Percentiles rank a stretch among this genome's conserved stretches.
Evolutionary conservation across 2,797 vertebrate species (phyloP).

Genomic region (Sorex maritimensis): DNA sequence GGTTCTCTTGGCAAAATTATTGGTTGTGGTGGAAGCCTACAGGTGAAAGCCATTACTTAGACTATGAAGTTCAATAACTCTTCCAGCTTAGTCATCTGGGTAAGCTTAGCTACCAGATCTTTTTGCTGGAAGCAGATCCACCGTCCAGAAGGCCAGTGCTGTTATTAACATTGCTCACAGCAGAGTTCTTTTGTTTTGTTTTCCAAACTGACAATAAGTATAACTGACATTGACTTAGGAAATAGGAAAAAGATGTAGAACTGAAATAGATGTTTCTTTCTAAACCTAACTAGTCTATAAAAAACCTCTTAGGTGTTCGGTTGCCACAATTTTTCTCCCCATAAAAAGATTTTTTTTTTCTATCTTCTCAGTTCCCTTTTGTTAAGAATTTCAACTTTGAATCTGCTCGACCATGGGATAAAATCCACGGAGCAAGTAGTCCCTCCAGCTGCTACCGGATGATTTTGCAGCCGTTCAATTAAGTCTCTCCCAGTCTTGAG

Average conservation of each 20-base stretch:
- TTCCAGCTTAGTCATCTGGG: background rate
- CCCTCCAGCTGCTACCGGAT: slow-evolving; percentile 70
- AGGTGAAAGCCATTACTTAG: slow-evolving; percentile 81
- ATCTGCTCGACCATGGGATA: background rate
- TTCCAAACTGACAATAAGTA: slow-evolving; percentile 63
- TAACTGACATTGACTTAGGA: slow-evolving; percentile 48
- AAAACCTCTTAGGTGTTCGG: background rate
- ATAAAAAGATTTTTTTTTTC: background rate
- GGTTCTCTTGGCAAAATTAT: slow-evolving; percentile 60
- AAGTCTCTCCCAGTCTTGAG: slow-evolving; percentile 71
- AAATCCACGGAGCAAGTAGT: background rate
- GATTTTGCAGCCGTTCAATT: slow-evolving; percentile 67
- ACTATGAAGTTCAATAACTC: slow-evolving; percentile 24
- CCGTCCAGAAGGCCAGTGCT: slow-evolving; percentile 19
- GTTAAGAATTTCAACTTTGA: slow-evolving; percentile 59
- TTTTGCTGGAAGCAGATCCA: slow-evolving; percentile 44
- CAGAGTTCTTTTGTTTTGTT: slow-evolving; percentile 60
- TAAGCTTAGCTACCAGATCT: slow-evolving; percentile 57
- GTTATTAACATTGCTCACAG: background rate
- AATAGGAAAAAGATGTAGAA: slow-evolving; percentile 57
- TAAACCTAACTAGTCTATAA: background rate
- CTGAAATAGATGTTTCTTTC: slow-evolving; percentile 42
- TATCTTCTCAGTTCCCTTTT: slow-evolving; percentile 58
- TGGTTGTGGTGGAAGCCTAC: slow-evolving; percentile 43
- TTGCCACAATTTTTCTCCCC: background rate